These are phyloP conservation scores for Erebia epiphron DNA, from an alignment of 2,888 invertebrate species.

Conservation along the genomic window DNA sequence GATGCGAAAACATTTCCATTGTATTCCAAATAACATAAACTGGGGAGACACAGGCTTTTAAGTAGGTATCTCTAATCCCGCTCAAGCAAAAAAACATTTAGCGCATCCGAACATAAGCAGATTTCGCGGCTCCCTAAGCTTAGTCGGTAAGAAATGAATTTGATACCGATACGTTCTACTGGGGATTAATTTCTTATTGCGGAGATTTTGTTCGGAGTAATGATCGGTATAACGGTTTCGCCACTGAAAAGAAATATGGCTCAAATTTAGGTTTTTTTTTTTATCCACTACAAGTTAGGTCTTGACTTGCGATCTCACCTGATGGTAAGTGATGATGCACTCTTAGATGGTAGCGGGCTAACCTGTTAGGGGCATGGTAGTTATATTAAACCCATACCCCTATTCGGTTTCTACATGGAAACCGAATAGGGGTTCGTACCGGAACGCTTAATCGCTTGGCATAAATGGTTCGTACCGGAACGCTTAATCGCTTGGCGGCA, in stretches of 20 bases:
- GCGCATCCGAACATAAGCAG: conserved; percentile 43
- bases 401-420: too few relatives aligned
- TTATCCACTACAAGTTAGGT: too few relatives aligned
- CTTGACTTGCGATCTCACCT: too few relatives aligned
- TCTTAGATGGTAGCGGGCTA: too few relatives aligned
- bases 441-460: too few relatives aligned
- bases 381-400: too few relatives aligned
- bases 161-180: conserved; percentile 52
- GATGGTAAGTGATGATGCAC: too few relatives aligned
- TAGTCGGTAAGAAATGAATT: conserved; percentile 61
- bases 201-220: conserved; percentile 46
- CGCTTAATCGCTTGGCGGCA: too few relatives aligned
- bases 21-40: neutral
- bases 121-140: conserved; percentile 43
- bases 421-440: too few relatives aligned
- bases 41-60: neutral
- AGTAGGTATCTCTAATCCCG: neutral
- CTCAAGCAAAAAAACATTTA: conserved; percentile 23
- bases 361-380: too few relatives aligned
- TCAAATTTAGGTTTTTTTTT: neutral
- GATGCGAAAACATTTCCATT: neutral
- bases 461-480: too few relatives aligned
- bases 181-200: conserved; percentile 62
- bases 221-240: conserved; percentile 32
- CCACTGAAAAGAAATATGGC: conserved; percentile 3